phyloP scores from a whole-genome alignment of 1,140 invertebrate genomes.

The Ceratina australensis region DNA sequence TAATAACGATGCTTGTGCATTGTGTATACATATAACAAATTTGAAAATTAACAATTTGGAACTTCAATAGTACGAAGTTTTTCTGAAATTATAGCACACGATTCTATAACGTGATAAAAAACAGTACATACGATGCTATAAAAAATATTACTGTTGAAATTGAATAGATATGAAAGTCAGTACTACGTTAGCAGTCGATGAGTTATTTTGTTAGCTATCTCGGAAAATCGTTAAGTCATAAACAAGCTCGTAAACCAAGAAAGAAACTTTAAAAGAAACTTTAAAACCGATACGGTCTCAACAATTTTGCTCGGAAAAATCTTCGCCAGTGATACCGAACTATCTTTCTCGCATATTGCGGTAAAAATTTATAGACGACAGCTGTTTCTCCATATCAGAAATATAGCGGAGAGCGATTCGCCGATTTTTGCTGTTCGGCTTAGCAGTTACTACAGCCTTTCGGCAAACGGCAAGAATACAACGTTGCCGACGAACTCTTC shows the following conservation, averaged over 20 bases:
- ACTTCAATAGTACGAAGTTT: too few species aligned
- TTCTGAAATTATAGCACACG: too few species aligned
- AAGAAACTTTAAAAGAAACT: not conserved
- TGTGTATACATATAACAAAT: too few species aligned
- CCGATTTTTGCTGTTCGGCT: too few species aligned
- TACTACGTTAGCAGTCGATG: not conserved
- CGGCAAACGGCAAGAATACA: not conserved
- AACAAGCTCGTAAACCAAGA: not conserved
- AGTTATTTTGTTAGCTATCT: not conserved
- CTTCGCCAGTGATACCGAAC: too few species aligned
- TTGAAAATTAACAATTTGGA: too few species aligned
- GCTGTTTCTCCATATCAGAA: not conserved
- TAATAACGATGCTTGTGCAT: too few species aligned
- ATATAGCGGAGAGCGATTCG: not conserved
- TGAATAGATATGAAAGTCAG: too few species aligned
- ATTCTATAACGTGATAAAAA: too few species aligned
- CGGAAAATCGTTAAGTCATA: not conserved
- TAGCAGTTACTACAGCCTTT: not conserved
- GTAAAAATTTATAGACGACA: not conserved
- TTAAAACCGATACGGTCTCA: not conserved
- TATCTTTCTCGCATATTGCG: not conserved
- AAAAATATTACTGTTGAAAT: too few species aligned
- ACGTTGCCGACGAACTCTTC: not conserved
- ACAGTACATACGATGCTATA: too few species aligned
- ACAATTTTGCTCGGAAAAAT: not conserved